Evolutionary conservation across 2,113 vertebrate species (phyloP), one percentile per base, ranked within the genome.

Genomic region (Aphelocoma coerulescens): DNA sequence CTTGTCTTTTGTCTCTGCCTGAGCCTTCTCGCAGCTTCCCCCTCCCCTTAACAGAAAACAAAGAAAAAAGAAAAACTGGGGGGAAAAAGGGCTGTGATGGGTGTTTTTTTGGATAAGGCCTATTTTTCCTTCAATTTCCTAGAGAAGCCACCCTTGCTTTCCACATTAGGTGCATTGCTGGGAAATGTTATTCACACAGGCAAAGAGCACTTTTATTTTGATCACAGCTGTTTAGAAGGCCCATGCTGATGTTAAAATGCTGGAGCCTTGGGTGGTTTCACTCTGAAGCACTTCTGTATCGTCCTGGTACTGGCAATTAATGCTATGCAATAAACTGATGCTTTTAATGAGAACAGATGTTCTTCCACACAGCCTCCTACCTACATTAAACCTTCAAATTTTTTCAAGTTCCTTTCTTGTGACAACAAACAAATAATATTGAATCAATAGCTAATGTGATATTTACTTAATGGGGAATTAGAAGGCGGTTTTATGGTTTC

Each of bases 1-100:
- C 95, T 97, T 85, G 58, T 69, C 93, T 77, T 93, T 92, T 88
- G 95, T 95, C 49, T 92, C 78, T 69, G 84, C 68, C 49, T 37
- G 63, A 81, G 88, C 94, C 85, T 94, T 41, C 77, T 73, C 4
- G 7, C 44, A n/a, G 35, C 63, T 84, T 35, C 68, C 51, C 49
- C 43, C 51, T 73, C 46, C 73, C 44, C 24, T 61, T 68, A 48
- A 76, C 28, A 94, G 37, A 55, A 71, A 76, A 63, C 5, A 55
- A 77, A 76, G 62, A 19, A 68, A 81, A 32, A 46, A 13, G n/a
- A 32, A 30, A 46, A 77, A 51, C 16, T 54, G 24, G 35, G 24
- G 12, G 0, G 57, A 28, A 69, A 62, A 74, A 46, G 41, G 30
- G 9, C 85, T 69, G 78, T 35, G 35, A 54, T 71, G 82, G 19